Evolutionary conservation across 2,113 vertebrate genomes (phyloP).

Genomic region (Corvus cornix): DNA sequence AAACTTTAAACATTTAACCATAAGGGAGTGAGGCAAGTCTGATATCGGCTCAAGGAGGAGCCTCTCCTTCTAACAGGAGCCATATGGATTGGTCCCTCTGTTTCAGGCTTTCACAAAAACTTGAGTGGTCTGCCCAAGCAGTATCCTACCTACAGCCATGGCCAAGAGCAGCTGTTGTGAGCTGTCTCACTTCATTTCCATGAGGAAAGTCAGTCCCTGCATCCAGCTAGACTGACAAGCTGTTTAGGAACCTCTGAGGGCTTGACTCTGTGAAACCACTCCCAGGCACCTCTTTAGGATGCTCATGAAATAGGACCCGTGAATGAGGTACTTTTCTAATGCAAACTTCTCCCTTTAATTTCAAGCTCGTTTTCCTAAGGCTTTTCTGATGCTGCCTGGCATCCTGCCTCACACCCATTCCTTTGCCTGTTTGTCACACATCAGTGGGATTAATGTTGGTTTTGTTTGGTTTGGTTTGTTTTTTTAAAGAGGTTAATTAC

Average conservation of each 20-base stretch:
- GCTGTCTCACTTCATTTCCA: neutral
- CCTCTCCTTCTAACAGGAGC: neutral
- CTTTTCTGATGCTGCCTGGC: neutral
- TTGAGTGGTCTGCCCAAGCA: neutral
- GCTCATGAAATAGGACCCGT: neutral
- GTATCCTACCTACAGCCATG: neutral
- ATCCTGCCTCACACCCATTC: neutral
- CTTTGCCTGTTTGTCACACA: neutral
- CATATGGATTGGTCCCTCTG: neutral
- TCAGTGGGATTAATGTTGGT: neutral
- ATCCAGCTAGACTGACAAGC: neutral
- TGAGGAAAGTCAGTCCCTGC: neutral
- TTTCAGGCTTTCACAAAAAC: neutral
- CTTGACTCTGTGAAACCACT: neutral
- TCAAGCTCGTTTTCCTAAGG: neutral
- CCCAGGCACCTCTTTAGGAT: neutral
- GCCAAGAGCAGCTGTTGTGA: neutral
- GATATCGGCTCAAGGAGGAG: neutral
- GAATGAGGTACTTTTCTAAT: neutral
- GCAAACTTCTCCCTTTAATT: constrained; percentile 5
- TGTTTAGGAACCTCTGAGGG: neutral
- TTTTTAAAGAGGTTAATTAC: constrained; percentile 41
- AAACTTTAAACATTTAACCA: neutral
- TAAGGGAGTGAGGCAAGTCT: neutral
- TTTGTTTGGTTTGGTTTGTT: neutral